Conservation (phyloP, 2,888 invertebrate species). For the Troglohyphantes excavatus region DNA sequence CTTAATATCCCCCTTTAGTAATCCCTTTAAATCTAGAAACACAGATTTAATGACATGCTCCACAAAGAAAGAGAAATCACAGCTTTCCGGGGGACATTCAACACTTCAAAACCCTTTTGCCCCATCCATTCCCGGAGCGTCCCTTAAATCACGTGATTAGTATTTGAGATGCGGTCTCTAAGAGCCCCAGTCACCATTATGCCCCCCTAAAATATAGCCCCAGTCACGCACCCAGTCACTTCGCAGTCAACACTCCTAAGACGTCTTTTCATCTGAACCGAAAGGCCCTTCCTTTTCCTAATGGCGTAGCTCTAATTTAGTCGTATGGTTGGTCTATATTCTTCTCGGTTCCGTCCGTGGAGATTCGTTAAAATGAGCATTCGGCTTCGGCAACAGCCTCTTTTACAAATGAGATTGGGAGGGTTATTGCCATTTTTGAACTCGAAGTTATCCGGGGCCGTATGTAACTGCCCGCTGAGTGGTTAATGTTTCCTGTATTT, state of each 20-base stretch:
- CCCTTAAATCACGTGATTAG: neutral
- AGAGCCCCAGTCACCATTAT: neutral
- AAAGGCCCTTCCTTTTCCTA: neutral
- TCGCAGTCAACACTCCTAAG: neutral
- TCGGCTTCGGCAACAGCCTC: neutral
- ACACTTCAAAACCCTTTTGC: neutral
- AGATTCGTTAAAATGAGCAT: neutral
- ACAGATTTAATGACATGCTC: neutral
- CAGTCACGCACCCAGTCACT: neutral
- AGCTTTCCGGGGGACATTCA: neutral
- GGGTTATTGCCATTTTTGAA: neutral
- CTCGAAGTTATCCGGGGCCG: neutral
- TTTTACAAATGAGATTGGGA: slow-evolving; percentile 1
- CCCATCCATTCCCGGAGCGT: neutral
- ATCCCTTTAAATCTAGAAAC: too few species aligned
- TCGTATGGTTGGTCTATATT: neutral
- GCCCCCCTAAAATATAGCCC: neutral
- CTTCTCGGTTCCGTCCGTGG: neutral
- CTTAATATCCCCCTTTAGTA: too few species aligned
- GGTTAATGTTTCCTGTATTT: neutral
- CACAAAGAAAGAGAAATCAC: neutral
- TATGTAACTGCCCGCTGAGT: slow-evolving; percentile 5
- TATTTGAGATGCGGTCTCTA: neutral
- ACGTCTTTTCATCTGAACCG: neutral
- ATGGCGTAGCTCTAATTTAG: neutral